Evolutionary conservation across 2,888 invertebrate genomes (phyloP), one percentile per base, ranked within the genome.

Genomic region (Drosophila quinaria): DNA sequence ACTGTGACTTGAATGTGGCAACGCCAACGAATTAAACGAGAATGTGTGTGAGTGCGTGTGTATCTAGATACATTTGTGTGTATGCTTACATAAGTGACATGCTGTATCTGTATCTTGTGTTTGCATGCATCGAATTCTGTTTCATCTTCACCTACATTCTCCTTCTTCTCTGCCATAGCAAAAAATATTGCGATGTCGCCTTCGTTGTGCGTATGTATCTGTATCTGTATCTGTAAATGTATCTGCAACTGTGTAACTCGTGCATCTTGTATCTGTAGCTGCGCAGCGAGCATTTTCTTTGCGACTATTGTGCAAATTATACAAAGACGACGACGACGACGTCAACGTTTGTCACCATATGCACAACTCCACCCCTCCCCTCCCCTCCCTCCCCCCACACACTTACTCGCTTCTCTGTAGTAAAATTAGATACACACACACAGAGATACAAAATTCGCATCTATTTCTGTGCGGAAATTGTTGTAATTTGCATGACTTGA

Each of bases 401-500:
- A 22, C 22, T 22, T 22, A 2, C 25, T 22, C 9, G n/a, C 19
- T 35, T 15, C 47, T 9, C 42, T 25, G 10, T 46, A 39, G 50
- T 41, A 42, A 64, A 69, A 80, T 70, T 79, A 80, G 80, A 74
- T 70, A 80, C 82, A 80, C 59, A 64, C 67, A 63, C 15, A 59
- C 54, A 22, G 11, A 50, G 33, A 62, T 17, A 22, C 22, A n/a
- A 25, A 46, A 17, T 79, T 80, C 67, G 78, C 72, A 80, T 83
- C 76, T 86, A 86, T 86, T 83, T 86, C 76, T 78, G 83, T 80
- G 78, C 70, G 78, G 83, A 83, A 83, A 86, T 83, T 80, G 74
- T 81, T 80, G 86, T 76, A 83, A 83, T 83, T 86, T 86, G 86
- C 78, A 78, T 76, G 80, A 76, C 60, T 75, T 68, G 67, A 61